A percentile compares a stretch with the other conserved stretches of the same genome.
Evolutionary conservation across 2,888 invertebrate genomes (phyloP).

Genomic region (Aspidiotus rigidus): DNA sequence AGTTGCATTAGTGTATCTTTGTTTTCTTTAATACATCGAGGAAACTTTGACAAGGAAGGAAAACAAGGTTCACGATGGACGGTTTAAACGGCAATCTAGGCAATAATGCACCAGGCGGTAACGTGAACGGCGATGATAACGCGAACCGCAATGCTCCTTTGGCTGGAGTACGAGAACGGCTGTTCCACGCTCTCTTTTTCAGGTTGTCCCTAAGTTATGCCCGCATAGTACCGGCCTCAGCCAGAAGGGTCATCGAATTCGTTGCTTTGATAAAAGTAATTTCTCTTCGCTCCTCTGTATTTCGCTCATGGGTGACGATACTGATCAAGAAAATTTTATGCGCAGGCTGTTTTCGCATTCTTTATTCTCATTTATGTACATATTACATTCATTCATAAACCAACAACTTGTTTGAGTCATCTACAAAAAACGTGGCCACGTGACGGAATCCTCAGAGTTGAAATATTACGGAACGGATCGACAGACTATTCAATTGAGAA

Average conservation of each 20-base stretch:
- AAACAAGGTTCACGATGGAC: neutral
- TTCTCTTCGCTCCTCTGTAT: neutral
- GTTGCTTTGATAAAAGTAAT: conserved; percentile 65
- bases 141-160: conserved; percentile 60
- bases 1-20: neutral
- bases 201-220: conserved; percentile 87
- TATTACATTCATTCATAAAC: conserved; percentile 81
- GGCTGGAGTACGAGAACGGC: conserved; percentile 76
- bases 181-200: conserved; percentile 91
- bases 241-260: conserved; percentile 74
- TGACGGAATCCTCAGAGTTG: conserved; percentile 87
- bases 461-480: conserved; percentile 54
- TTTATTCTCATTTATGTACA: conserved; percentile 91
- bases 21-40: neutral
- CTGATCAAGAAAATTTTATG: conserved; percentile 34
- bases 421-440: conserved; percentile 85
- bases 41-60: neutral
- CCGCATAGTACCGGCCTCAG: conserved; percentile 73
- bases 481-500: conserved; percentile 69
- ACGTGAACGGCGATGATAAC: conserved; percentile 39
- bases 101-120: conserved; percentile 25
- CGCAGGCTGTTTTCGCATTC: conserved; percentile 71
- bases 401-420: conserved; percentile 85
- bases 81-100: conserved; percentile 2
- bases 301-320: too few species aligned